Percentiles rank a stretch among this genome's conserved stretches.
Conservation (phyloP, 1,140 invertebrate species). For the Tribolium madens region DNA sequence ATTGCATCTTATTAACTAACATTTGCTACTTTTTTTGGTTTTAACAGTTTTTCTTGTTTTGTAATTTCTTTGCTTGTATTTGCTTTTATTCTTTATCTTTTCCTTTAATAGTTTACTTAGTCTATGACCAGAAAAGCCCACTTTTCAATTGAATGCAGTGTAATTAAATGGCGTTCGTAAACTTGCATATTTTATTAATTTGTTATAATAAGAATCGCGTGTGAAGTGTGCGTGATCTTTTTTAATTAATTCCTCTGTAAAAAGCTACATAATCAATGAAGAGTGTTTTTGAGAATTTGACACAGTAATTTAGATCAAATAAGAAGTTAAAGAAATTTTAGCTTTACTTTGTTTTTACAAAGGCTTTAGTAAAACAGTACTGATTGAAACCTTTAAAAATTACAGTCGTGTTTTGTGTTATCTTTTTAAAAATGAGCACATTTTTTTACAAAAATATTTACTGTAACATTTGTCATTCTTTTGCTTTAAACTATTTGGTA, state of each 20-base stretch:
- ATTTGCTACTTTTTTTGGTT: conserved; percentile 11
- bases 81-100: conserved; percentile 5
- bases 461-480: no score
- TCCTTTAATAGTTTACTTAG: not conserved
- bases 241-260: not conserved
- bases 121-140: not conserved
- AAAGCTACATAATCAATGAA: not conserved
- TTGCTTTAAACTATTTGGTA: no score
- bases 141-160: not conserved
- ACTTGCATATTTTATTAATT: not conserved
- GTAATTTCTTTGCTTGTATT: conserved; percentile 4
- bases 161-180: not conserved
- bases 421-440: no score
- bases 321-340: no score
- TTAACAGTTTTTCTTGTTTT: not conserved
- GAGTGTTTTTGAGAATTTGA: not conserved
- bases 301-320: no score
- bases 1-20: conserved; percentile 18
- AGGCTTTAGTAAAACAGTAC: no score
- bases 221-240: conserved; percentile 7
- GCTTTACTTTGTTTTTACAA: no score
- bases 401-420: no score
- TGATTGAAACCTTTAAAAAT: no score
- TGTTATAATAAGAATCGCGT: not conserved
- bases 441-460: no score